Evolutionary conservation across 1,140 invertebrate genomes (phyloP).

Genomic region (Meloidogyne floridensis): DNA sequence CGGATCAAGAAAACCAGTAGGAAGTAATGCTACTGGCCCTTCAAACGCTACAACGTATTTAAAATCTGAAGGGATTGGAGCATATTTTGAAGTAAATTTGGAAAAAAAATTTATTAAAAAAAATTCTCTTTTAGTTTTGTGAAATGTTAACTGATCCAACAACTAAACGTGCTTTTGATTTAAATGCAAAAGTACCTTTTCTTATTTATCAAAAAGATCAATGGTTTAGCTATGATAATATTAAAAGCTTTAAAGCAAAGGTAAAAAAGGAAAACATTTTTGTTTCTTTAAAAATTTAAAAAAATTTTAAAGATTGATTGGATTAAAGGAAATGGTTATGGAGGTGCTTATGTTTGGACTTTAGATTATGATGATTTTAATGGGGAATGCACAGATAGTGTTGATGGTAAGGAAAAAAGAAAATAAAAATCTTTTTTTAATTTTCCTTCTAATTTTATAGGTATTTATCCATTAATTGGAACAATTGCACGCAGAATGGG

Average conservation of each 20-base stretch:
- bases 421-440: not conserved
- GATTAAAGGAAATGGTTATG: conserved; percentile 84
- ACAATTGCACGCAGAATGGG: conserved; percentile 73
- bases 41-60: conserved; percentile 89
- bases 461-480: conserved; percentile 85
- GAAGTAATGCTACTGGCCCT: conserved; percentile 78
- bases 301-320: conserved; percentile 77
- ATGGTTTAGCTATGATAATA: conserved; percentile 87
- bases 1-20: conserved; percentile 77
- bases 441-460: conserved; percentile 50
- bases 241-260: conserved; percentile 68
- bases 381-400: conserved; percentile 70
- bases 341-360: conserved; percentile 93
- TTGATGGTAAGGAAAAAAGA: conserved; percentile 65
- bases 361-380: conserved; percentile 93
- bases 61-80: conserved; percentile 85
- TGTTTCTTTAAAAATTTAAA: not conserved
- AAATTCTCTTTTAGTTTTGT: conserved; percentile 72
- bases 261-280: conserved; percentile 7
- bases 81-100: conserved; percentile 82
- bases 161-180: conserved; percentile 78
- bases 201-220: conserved; percentile 78
- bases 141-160: conserved; percentile 84
- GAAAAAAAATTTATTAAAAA: not conserved
- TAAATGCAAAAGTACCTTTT: conserved; percentile 81